Evolutionary conservation across 2,797 vertebrate species (phyloP), one percentile per base, ranked within the genome.

Genomic region (Adelosebastes latens): DNA sequence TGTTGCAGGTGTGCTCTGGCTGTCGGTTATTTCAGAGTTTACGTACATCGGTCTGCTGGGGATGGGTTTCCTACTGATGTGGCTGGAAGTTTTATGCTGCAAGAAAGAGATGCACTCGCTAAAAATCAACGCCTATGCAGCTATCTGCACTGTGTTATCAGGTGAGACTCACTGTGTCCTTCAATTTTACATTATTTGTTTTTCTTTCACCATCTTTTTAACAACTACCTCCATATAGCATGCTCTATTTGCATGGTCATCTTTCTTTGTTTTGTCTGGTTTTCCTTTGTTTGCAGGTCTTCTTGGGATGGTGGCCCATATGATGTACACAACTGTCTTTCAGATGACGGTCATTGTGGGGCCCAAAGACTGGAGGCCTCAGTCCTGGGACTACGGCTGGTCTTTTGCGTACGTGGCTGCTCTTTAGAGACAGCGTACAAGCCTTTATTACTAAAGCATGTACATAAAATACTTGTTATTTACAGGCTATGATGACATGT

Each of bases 261-360:
- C 6, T 14, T 16, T 59, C 12, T 55, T 55, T 55, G 1, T 55
- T 14, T 16, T 64, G 25, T 39, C 42, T 46, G 59, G 2, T 32
- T 69, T 29, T 53, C 11, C 6, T 61, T 70, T 46, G 31, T 73
- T 34, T 58, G 34, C 31, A 97, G 96, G 96, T 77, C 94, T 96
- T 72, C 91, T 97, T 66, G 96, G 96, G 79, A 96, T 97, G 96
- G 95, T 96, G 77, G 96, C 96, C 73, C 96, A 97, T 56, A 97
- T 97, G 96, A 96, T 97, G 96, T 96, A 86, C 91, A 97, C 96
- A 69, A 97, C 96, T 1, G 96, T 96, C 6, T 97, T 97, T 90
- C 96, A 97, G 88, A 95, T 97, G 93, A 96, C 96, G 2, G 95
- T 96, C 42, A 96, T 96, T 14, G 94, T 96, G n/a, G 96, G 96